Percentiles rank a stretch among this genome's conserved stretches.
Conservation (phyloP, 2,888 invertebrate genomes). For the Metopia argyrocephala region DNA sequence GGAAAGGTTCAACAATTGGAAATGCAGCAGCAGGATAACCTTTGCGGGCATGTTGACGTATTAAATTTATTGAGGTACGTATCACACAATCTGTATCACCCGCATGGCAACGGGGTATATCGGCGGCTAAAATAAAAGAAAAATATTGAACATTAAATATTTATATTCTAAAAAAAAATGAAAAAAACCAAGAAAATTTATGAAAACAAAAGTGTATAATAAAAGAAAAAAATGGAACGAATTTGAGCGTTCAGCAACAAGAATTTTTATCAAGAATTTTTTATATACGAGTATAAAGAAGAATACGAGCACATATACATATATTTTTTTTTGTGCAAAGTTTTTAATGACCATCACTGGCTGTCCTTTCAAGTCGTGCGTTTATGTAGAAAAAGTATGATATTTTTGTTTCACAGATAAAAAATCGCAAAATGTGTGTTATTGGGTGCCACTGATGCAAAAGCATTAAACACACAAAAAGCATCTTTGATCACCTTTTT, state of each 20-base stretch:
- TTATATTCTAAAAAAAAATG: neutral
- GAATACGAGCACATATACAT: too few species aligned
- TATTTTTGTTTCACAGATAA: too few species aligned
- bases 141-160: neutral
- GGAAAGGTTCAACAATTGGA: constrained; percentile 76
- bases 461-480: too few species aligned
- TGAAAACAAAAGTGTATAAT: neutral
- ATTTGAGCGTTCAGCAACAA: neutral
- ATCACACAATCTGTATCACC: constrained; percentile 75
- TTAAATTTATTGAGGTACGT: constrained; percentile 70
- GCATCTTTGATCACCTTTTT: too few species aligned
- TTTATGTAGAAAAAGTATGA: too few species aligned
- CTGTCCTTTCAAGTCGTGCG: too few species aligned
- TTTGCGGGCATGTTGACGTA: constrained; percentile 72
- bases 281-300: too few species aligned
- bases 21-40: constrained; percentile 74
- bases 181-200: neutral
- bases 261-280: too few species aligned
- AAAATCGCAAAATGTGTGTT: too few species aligned
- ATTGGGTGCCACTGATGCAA: too few species aligned
- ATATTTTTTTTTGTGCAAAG: too few species aligned
- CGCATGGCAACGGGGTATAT: constrained; percentile 73
- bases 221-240: neutral
- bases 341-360: too few species aligned
- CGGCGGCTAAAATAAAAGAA: constrained; percentile 70